Evolutionary conservation across 2,797 vertebrate species (phyloP).

Genomic region (Chaetodon trifasciatus): DNA sequence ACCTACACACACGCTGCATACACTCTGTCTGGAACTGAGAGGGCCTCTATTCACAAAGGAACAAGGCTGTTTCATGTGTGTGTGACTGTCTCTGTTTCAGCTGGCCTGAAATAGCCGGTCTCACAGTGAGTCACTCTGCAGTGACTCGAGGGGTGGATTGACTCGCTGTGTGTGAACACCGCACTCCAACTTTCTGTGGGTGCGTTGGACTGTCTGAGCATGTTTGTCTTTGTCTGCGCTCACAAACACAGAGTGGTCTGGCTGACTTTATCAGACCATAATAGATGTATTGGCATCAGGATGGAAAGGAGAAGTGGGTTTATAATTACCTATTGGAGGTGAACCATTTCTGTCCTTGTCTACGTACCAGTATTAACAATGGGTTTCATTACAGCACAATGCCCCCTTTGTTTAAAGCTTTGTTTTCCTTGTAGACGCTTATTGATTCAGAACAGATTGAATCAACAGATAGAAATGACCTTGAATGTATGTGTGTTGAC

Average conservation of each 20-base stretch:
- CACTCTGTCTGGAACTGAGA: constrained; percentile 73
- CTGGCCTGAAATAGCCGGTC: constrained; percentile 77
- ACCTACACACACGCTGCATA: constrained; percentile 25
- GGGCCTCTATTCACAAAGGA: constrained; percentile 71
- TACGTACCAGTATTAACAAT: constrained; percentile 3
- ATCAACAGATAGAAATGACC: constrained; percentile 59
- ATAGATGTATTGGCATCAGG: constrained; percentile 22
- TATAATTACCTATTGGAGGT: constrained; percentile 37
- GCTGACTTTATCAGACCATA: constrained; percentile 41
- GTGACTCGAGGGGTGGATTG: constrained; percentile 54
- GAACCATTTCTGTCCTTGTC: constrained; percentile 36
- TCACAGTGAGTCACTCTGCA: constrained; percentile 75
- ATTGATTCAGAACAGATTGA: constrained; percentile 72
- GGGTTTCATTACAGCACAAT: constrained; percentile 7
- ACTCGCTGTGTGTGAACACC: constrained; percentile 50
- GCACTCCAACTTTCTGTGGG: constrained; percentile 64
- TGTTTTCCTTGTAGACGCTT: constrained; percentile 49
- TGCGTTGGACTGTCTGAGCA: constrained; percentile 64
- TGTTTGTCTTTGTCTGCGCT: constrained; percentile 63
- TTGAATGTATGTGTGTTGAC: constrained; percentile 46
- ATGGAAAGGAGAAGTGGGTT: constrained; percentile 2
- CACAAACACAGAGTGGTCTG: constrained; percentile 32
- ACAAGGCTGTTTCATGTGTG: constrained; percentile 75
- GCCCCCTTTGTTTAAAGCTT: constrained; percentile 34
- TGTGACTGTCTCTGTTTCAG: constrained; percentile 79